phyloP scores from a whole-genome alignment of 1,140 invertebrate genomes.

The Euglossa dilemma region DNA sequence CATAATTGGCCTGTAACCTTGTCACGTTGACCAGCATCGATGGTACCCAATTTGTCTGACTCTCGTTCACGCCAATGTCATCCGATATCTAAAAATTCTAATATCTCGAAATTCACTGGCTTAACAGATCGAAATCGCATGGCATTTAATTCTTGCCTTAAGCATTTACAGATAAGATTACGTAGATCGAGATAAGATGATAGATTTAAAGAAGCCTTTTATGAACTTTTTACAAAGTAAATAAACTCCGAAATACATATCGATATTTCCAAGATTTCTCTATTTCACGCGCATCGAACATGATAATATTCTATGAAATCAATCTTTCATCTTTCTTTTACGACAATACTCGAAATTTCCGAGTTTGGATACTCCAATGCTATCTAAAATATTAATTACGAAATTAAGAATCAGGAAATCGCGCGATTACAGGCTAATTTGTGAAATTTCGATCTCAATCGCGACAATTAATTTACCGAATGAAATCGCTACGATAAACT shows the following conservation, averaged over 20 bases:
- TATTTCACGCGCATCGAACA: too few relatives aligned
- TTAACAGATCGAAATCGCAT: not conserved
- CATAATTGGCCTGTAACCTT: slow-evolving; percentile 47
- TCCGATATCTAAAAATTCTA: not conserved
- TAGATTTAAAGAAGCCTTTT: not conserved
- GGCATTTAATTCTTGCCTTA: too few relatives aligned
- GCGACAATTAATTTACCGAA: not conserved
- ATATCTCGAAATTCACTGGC: too few relatives aligned
- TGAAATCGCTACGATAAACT: too few relatives aligned
- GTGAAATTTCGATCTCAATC: too few relatives aligned
- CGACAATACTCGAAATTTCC: not conserved
- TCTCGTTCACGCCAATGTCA: slow-evolving; percentile 12
- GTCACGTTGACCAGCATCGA: slow-evolving; percentile 8
- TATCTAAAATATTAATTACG: not conserved
- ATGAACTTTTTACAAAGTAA: not conserved
- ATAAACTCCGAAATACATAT: too few relatives aligned
- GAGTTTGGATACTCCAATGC: not conserved
- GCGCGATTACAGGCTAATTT: not conserved
- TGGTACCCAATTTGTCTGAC: not conserved
- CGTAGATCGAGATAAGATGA: not conserved
- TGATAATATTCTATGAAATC: not conserved
- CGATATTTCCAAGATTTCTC: too few relatives aligned
- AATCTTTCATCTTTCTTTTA: not conserved
- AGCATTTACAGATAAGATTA: not conserved
- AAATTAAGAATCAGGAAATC: not conserved